These are phyloP conservation scores for Isichthys henryi DNA, from an alignment of 2,113 vertebrate genomes.

Conservation along the genomic window DNA sequence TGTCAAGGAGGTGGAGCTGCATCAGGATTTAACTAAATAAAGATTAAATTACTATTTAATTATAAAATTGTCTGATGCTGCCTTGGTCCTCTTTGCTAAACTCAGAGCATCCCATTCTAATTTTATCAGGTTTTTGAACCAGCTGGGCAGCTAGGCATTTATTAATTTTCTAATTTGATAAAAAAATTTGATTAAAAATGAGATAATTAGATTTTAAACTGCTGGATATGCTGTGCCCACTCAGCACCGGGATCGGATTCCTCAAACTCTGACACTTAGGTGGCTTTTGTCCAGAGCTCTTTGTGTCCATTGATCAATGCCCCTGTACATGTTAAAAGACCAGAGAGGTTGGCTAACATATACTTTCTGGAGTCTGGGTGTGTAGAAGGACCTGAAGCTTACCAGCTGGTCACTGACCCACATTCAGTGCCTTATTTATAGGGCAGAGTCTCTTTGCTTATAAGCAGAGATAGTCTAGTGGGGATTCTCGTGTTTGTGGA, in stretches of 20 bases:
- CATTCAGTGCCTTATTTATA: conserved; percentile 12
- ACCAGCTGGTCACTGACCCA: conserved; percentile 7
- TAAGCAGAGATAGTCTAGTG: neutral
- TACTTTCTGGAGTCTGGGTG: neutral
- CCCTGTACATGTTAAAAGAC: neutral
- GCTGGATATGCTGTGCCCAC: neutral
- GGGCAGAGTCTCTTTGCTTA: conserved; percentile 2
- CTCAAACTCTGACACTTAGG: neutral
- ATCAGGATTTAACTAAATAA: neutral
- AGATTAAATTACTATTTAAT: neutral
- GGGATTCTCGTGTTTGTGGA: neutral
- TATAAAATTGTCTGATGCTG: neutral
- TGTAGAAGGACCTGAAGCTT: neutral
- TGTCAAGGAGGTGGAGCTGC: neutral
- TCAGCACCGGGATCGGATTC: neutral
- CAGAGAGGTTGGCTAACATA: neutral
- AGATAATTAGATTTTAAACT: neutral
- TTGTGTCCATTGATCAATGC: neutral
- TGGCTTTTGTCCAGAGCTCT: neutral
- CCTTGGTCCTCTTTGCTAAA: neutral
- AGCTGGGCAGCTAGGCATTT: neutral
- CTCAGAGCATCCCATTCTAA: neutral
- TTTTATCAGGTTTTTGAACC: neutral
- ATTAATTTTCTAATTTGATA: neutral
- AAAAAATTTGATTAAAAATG: neutral